phyloP scores from a whole-genome alignment of 1,140 invertebrate species.

The Drosophila ananassae region DNA sequence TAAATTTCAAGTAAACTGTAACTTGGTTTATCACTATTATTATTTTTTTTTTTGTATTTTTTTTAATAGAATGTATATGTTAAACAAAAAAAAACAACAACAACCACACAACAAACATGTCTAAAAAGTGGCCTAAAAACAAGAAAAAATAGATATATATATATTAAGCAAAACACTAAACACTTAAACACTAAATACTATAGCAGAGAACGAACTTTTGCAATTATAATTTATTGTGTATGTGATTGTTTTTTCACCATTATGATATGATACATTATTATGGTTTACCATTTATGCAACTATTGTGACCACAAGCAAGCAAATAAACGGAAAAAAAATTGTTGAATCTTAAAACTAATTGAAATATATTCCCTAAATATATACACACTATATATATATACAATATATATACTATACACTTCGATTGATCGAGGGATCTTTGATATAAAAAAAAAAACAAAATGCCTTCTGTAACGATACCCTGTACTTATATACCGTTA shows the following conservation, averaged over 20 bases:
- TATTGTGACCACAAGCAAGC: constrained; percentile 49
- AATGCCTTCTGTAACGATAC: constrained; percentile 55
- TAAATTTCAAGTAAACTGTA: constrained; percentile 50
- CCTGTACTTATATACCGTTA: constrained; percentile 35
- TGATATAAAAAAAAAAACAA: constrained; percentile 21
- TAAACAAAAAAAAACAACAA: neutral
- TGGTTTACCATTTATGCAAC: constrained; percentile 15
- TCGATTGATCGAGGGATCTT: constrained; percentile 34
- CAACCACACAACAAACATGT: constrained; percentile 25
- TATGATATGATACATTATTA: constrained; percentile 42
- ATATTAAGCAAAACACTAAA: constrained; percentile 28
- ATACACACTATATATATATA: constrained; percentile 24
- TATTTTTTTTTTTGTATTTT: constrained; percentile 26
- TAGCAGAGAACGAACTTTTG: constrained; percentile 25
- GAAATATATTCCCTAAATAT: constrained; percentile 13
- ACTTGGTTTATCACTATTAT: constrained; percentile 24
- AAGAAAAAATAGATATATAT: constrained; percentile 30
- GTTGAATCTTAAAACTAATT: constrained; percentile 59
- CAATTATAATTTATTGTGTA: constrained; percentile 67
- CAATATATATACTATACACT: constrained; percentile 11
- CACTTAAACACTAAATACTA: neutral
- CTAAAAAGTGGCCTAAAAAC: constrained; percentile 49
- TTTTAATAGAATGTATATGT: constrained; percentile 29
- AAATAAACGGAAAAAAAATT: constrained; percentile 63
- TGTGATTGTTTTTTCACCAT: constrained; percentile 51